Evolutionary conservation across 1,140 invertebrate genomes (phyloP), one percentile per base, ranked within the genome.

Genomic region (Lordiphosa collinella): DNA sequence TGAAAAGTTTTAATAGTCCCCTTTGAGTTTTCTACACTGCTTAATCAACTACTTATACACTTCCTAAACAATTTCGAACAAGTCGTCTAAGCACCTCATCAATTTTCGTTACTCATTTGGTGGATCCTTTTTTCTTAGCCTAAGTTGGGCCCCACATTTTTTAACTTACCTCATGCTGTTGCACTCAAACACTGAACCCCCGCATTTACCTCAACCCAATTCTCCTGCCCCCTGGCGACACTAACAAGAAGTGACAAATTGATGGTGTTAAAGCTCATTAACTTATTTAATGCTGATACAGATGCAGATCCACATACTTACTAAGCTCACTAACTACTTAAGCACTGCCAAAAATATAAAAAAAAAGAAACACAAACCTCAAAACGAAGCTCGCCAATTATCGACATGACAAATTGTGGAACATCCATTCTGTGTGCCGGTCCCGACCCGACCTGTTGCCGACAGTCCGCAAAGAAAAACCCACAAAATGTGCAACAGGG

Each of bases 161-260:
- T 0, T 22, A 29, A 29, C 5, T 29, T 8, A 8, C 25, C 25
- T 8, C 25, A 29, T 29, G 25, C 25, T 29, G 7, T 29, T 29
- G 25, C 25, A 5, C 18, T 16, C 1, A 22, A 22, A 4, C 4
- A 22, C 18, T 29, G 6, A 29, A 5, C 25, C 25, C 7, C 25
- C 25, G 36, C 9, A 16, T 38, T n/a, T 7, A 40, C 11, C 49
- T 32, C 9, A 52, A 52, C 9, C 4, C 4, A 12, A 18, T 7
- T 3, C 46, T 40, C n/a, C 18, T 48, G 40, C 43, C 58, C 57
- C 51, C 40, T 76, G 78, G 70, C 50, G 73, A 74, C 69, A 67
- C 80, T 88, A 88, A 88, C 82, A 75, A 88, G 86, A 75, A 86
- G 68, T 88, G 86, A 88, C 86, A 88, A 87, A 88, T 88, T 87